A percentile compares a stretch with the other conserved stretches of the same genome.
Conservation (phyloP, 2,113 vertebrate genomes). For the Centropus bengalensis region DNA sequence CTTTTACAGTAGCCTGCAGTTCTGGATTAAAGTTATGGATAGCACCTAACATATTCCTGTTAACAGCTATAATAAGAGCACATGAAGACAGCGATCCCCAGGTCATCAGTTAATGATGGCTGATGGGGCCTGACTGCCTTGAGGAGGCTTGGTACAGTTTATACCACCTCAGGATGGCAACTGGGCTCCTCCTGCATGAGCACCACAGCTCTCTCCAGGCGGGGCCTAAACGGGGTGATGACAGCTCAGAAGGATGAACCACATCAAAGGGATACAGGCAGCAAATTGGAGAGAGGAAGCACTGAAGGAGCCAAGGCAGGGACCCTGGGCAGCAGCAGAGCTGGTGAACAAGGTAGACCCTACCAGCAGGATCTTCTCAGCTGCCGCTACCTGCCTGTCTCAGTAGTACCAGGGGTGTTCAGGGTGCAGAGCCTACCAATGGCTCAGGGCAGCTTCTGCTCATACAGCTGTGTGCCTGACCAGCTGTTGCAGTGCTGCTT, state of each 20-base stretch:
- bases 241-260: not conserved
- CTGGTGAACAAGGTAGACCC: not conserved
- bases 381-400: fast-evolving
- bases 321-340: not conserved
- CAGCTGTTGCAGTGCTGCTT: not conserved
- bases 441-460: not conserved
- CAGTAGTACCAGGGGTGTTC: fast-evolving
- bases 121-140: not conserved
- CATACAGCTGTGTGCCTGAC: not conserved
- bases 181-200: not conserved
- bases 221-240: fast-evolving
- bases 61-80: not conserved
- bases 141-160: not conserved
- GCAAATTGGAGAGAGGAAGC: not conserved
- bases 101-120: not conserved
- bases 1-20: not conserved
- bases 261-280: not conserved
- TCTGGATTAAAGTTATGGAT: not conserved
- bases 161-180: not conserved
- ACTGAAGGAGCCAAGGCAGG: not conserved
- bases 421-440: not conserved
- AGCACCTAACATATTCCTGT: fast-evolving
- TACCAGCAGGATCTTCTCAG: not conserved
- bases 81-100: not conserved
- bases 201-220: not conserved